Percentiles rank a stretch among this genome's conserved stretches.
Evolutionary conservation across 2,888 invertebrate species (phyloP).

Genomic region (Clivina fossor): DNA sequence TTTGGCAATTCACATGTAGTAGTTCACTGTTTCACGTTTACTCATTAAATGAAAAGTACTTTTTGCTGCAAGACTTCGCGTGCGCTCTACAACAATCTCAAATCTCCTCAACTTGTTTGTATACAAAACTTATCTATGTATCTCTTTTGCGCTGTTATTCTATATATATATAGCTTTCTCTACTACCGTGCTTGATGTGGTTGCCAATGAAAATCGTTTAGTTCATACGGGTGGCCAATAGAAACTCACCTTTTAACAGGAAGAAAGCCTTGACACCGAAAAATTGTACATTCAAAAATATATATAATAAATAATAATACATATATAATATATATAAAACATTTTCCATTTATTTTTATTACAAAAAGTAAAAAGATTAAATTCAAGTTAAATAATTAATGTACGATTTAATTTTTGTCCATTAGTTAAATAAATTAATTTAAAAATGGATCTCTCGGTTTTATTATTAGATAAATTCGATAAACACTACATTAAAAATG

Average conservation of each 20-base stretch:
- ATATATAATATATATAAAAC: too few relatives aligned
- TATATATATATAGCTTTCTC: constrained; percentile 13
- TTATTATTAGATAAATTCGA: too few relatives aligned
- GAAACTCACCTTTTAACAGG: background rate
- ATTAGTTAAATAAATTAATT: too few relatives aligned
- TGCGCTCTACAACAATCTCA: constrained; percentile 22
- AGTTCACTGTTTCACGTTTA: constrained; percentile 12
- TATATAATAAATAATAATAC: too few relatives aligned
- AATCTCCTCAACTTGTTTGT: constrained; percentile 16
- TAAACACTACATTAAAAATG: too few relatives aligned
- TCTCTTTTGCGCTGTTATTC: background rate
- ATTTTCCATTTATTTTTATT: too few relatives aligned
- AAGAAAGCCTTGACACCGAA: constrained; percentile 21
- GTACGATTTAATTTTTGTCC: too few relatives aligned
- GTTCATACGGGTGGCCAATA: constrained; percentile 19
- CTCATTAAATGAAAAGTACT: constrained; percentile 18
- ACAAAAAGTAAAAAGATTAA: too few relatives aligned
- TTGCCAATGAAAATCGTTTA: constrained; percentile 5
- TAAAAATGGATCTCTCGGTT: too few relatives aligned
- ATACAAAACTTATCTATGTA: constrained; percentile 9
- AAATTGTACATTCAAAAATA: background rate
- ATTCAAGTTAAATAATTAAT: too few relatives aligned
- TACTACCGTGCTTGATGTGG: constrained; percentile 12
- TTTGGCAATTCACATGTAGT: background rate
- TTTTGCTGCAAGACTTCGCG: constrained; percentile 4